phyloP scores from a whole-genome alignment of 2,113 vertebrate genomes.

The Odontesthes bonariensis region DNA sequence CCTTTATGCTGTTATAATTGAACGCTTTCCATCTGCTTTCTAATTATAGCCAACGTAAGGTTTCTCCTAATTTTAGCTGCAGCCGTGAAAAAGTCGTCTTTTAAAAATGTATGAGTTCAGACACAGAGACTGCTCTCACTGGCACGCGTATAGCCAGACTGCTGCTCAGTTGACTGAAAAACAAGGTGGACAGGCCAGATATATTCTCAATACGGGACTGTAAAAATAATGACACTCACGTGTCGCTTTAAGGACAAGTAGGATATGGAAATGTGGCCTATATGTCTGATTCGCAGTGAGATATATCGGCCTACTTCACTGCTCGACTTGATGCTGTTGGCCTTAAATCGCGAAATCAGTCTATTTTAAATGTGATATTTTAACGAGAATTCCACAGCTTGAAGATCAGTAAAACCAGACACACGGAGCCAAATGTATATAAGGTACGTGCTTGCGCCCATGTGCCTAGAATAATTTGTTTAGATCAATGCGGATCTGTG shows the following conservation, averaged over 20 bases:
- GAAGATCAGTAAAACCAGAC: conserved; percentile 15
- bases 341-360: conserved; percentile 8
- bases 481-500: conserved; percentile 71
- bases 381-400: conserved; percentile 15
- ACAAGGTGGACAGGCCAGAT: conserved; percentile 24
- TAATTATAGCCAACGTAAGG: conserved; percentile 69
- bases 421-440: neutral
- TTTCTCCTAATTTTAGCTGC: conserved; percentile 72
- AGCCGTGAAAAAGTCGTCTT: conserved; percentile 59
- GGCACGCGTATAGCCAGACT: conserved; percentile 31
- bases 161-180: conserved; percentile 48
- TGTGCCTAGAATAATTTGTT: conserved; percentile 54
- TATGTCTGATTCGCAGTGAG: conserved; percentile 5
- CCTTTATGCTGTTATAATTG: conserved; percentile 52
- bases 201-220: neutral
- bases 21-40: conserved; percentile 67
- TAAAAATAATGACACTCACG: neutral
- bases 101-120: conserved; percentile 74
- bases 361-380: neutral
- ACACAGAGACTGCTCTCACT: conserved; percentile 47
- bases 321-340: neutral
- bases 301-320: neutral
- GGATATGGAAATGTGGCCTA: neutral
- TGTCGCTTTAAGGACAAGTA: neutral
- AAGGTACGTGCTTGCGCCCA: neutral